Evolutionary conservation across 2,888 invertebrate genomes (phyloP).

Genomic region (Caenorhabditis afra): DNA sequence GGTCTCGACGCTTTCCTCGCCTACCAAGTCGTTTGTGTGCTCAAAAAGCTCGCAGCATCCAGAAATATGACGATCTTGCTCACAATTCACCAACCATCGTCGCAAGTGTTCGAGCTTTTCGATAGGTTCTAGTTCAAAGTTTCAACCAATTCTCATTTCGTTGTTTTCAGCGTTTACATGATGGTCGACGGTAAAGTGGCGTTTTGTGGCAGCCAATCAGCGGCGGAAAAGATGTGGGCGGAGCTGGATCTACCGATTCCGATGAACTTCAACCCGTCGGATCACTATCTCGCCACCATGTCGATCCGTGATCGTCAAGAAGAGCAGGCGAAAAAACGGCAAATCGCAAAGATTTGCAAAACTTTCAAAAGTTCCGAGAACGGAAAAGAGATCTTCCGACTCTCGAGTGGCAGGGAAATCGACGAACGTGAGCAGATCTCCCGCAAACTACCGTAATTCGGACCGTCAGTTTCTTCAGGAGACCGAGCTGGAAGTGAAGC

Average conservation of each 20-base stretch:
- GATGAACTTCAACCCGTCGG: constrained; percentile 80
- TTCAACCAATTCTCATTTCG: no score
- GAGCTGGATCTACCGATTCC: constrained; percentile 77
- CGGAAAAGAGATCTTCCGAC: constrained; percentile 56
- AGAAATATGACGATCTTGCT: constrained; percentile 92
- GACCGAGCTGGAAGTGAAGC: constrained; percentile 42
- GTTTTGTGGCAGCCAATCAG: constrained; percentile 71
- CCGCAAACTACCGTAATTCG: not conserved
- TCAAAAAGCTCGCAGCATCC: constrained; percentile 81
- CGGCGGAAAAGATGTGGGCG: constrained; percentile 72
- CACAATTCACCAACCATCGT: constrained; percentile 96
- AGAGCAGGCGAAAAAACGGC: constrained; percentile 38
- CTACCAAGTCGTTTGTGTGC: constrained; percentile 70
- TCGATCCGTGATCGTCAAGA: constrained; percentile 58
- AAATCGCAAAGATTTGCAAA: constrained; percentile 52
- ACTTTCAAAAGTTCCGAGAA: constrained; percentile 50
- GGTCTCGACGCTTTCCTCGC: constrained; percentile 82
- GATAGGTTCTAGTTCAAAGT: constrained; percentile 83
- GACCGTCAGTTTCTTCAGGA: constrained; percentile 10
- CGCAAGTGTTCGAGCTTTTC: constrained; percentile 91
- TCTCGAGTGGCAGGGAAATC: constrained; percentile 54
- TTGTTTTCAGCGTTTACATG: constrained; percentile 70
- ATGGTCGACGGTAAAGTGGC: constrained; percentile 75
- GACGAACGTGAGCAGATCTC: constrained; percentile 21
- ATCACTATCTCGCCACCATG: constrained; percentile 81